Percentiles rank a stretch among this genome's conserved stretches.
phyloP scores from a whole-genome alignment of 2,797 vertebrate species.

The Neolamprologus multifasciatus region DNA sequence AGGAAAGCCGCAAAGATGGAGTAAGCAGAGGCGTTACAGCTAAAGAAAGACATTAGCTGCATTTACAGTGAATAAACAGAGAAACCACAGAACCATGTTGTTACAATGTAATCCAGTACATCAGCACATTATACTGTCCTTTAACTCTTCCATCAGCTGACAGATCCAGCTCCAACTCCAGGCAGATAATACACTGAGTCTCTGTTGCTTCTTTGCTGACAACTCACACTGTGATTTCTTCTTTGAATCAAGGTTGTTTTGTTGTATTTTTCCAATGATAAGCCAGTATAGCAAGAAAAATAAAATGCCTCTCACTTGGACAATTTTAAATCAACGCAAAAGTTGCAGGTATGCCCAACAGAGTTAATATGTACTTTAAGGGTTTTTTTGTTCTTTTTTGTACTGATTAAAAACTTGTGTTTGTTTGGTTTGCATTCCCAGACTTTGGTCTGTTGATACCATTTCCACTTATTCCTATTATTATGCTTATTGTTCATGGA shows the following conservation, averaged over 20 bases:
- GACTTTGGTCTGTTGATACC: not conserved
- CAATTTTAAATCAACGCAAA: not conserved
- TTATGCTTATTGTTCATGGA: not conserved
- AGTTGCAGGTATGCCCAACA: not conserved
- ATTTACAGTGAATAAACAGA: not conserved
- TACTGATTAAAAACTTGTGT: not conserved
- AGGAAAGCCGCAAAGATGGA: not conserved
- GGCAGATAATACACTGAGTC: not conserved
- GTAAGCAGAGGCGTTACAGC: not conserved
- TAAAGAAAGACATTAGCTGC: not conserved
- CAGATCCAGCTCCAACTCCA: not conserved
- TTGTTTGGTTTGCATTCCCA: not conserved
- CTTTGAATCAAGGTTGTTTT: not conserved
- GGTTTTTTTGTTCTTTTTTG: fast-evolving
- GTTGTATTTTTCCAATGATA: not conserved
- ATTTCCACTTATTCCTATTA: not conserved
- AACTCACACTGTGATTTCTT: not conserved
- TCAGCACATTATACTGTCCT: not conserved
- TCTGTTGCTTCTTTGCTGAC: not conserved
- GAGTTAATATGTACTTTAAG: not conserved
- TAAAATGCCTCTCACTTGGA: not conserved
- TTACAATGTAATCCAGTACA: not conserved
- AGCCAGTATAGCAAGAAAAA: not conserved
- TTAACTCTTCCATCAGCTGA: not conserved
- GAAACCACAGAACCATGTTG: not conserved